Conservation (phyloP, 2,888 invertebrate species). For the Urechis unicinctus region DNA sequence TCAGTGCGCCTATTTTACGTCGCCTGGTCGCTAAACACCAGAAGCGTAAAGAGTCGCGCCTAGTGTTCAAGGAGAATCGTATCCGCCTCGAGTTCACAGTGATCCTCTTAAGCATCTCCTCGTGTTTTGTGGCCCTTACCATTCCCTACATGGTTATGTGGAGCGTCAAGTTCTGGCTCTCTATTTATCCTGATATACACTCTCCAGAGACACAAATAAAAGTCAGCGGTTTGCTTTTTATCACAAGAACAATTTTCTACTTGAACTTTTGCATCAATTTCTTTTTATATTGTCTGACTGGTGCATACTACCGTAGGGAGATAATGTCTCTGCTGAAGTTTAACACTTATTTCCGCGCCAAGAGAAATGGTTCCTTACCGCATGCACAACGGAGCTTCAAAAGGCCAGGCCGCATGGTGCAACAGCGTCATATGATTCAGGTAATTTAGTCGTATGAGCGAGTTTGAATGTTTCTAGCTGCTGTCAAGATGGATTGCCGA, state of each 20-base stretch:
- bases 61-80: slow-evolving; percentile 7
- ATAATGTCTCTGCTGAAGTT: not conserved
- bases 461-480: too few relatives aligned
- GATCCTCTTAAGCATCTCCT: slow-evolving; percentile 38
- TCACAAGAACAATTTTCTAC: slow-evolving; percentile 36
- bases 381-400: too few relatives aligned
- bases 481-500: too few relatives aligned
- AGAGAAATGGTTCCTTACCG: too few relatives aligned
- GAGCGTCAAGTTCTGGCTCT: slow-evolving; percentile 15
- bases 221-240: slow-evolving; percentile 14
- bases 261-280: slow-evolving; percentile 43
- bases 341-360: too few relatives aligned
- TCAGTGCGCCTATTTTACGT: slow-evolving; percentile 37
- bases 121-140: slow-evolving; percentile 39
- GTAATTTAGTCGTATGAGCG: too few relatives aligned
- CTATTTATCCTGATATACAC: not conserved
- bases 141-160: slow-evolving; percentile 42
- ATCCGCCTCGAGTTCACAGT: slow-evolving; percentile 35
- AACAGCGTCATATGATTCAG: too few relatives aligned
- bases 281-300: slow-evolving; percentile 39
- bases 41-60: slow-evolving; percentile 6
- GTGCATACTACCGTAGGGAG: slow-evolving; percentile 32
- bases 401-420: too few relatives aligned
- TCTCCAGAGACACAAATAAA: not conserved
- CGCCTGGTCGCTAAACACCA: slow-evolving; percentile 27